A percentile compares a stretch with the other conserved stretches of the same genome.
Conservation (phyloP, 2,113 vertebrate genomes). For the Dasyprocta punctata region DNA sequence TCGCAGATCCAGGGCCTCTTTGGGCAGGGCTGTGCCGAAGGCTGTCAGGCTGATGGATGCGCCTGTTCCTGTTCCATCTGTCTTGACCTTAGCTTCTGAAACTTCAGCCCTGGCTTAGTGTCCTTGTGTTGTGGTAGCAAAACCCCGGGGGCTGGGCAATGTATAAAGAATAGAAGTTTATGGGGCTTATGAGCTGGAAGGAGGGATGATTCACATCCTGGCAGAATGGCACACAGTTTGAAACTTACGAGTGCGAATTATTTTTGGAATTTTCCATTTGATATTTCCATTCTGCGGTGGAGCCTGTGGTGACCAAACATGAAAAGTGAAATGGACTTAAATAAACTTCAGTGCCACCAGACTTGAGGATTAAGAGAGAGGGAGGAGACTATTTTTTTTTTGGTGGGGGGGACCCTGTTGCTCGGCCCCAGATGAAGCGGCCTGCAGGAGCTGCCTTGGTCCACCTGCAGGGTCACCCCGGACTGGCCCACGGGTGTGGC, state of each 20-base stretch:
- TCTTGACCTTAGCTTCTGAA: background rate
- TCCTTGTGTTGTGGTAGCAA: background rate
- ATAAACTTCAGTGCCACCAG: background rate
- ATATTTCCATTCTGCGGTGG: background rate
- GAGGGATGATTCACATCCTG: background rate
- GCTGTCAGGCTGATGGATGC: background rate
- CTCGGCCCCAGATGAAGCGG: background rate
- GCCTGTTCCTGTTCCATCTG: background rate
- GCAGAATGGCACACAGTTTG: background rate
- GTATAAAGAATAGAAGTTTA: background rate
- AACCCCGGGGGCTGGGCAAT: background rate
- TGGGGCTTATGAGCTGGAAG: background rate
- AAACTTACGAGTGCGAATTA: background rate
- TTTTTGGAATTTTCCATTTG: background rate
- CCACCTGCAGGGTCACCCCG: background rate
- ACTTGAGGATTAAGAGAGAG: background rate
- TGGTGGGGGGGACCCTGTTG: background rate
- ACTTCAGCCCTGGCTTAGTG: background rate
- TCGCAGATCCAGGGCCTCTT: rapidly evolving
- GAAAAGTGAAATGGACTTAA: background rate
- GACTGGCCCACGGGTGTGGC: too few species aligned
- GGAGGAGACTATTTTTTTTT: background rate
- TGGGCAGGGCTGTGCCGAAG: background rate
- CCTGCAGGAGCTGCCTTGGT: background rate
- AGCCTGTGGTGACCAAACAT: background rate